Base-by-base conservation (phyloP, 2,113 vertebrate genomes). In the Tauraco erythrolophus region DNA sequence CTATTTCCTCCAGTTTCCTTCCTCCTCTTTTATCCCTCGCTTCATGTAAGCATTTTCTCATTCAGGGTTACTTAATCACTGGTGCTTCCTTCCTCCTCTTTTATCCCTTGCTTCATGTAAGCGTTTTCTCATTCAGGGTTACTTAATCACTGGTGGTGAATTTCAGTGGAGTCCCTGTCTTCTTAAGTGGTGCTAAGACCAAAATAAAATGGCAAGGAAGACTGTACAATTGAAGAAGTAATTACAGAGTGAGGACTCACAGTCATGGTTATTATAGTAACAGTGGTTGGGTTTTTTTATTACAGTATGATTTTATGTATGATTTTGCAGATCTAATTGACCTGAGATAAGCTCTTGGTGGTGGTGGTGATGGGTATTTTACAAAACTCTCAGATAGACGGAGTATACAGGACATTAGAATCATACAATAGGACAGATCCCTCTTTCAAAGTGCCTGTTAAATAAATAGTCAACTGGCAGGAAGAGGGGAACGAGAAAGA, bases 271-370 rank as follows among this genome's bases (percentile, higher is more conserved):
- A 46, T 60, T 61, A 37, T 16, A 56, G 33, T 33, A 81, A 19
- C 16, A 69, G 9, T 1, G 2, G 30, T 70, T 4, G 11, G 1
- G 0, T 4, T n/a, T 57, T n/a, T 48, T 46, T 5, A 66, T 48
- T 65, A 35, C 14, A 45, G 25, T 31, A 39, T 54, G 3, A 13
- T 48, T 94, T 85, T 54, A 37, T 66, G 3, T 50, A 18, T 50
- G 11, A 30, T 5, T 74, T 53, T 51, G 19, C 6, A 72, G 15
- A 51, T 46, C 27, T 57, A 60, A 64, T 83, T 58, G 71, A 86
- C n/a, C 10, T 62, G 51, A 85, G 22, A 41, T 14, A 60, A 84
- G 27, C 6, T 39, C 13, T 57, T 48, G 10, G 16, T 43, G 11
- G 43, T 66, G 53, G 15, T 15, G 22, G 24, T 74, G 9, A 37